Percentiles rank a stretch among this genome's conserved stretches.
Evolutionary conservation across 2,888 invertebrate genomes (phyloP).

Genomic region (Oligia strigilis): DNA sequence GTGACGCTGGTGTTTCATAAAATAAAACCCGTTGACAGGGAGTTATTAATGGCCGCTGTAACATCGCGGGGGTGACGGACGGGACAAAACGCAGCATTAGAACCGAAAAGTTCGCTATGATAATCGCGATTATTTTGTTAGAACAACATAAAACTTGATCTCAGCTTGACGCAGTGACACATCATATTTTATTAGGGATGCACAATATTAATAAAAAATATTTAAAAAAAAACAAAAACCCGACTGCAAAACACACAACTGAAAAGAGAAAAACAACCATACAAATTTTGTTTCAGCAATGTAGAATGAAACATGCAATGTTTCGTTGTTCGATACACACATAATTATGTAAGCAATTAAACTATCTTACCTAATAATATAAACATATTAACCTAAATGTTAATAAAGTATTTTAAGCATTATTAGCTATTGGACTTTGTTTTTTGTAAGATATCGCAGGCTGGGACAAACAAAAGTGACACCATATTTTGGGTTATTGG

Average conservation of each 20-base stretch:
- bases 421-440: too few relatives aligned
- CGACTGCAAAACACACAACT: background rate
- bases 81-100: constrained; percentile 21
- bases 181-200: constrained; percentile 6
- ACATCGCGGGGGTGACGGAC: background rate
- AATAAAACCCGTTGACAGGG: constrained; percentile 50
- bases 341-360: background rate
- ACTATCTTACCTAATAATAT: background rate
- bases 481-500: too few relatives aligned
- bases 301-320: background rate
- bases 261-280: background rate
- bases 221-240: background rate
- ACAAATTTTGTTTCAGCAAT: background rate
- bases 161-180: constrained; percentile 5
- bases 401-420: too few relatives aligned
- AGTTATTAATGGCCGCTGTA: constrained; percentile 51
- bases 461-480: too few relatives aligned
- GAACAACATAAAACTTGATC: background rate
- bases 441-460: too few relatives aligned
- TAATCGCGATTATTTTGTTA: constrained; percentile 12
- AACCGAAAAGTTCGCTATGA: constrained; percentile 13
- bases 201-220: background rate
- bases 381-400: too few relatives aligned
- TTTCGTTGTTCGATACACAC: background rate
- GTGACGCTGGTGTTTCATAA: constrained; percentile 27